Percentiles rank a stretch among this genome's conserved stretches.
phyloP scores from a whole-genome alignment of 2,113 vertebrate species.

The Taurulus bubalis region DNA sequence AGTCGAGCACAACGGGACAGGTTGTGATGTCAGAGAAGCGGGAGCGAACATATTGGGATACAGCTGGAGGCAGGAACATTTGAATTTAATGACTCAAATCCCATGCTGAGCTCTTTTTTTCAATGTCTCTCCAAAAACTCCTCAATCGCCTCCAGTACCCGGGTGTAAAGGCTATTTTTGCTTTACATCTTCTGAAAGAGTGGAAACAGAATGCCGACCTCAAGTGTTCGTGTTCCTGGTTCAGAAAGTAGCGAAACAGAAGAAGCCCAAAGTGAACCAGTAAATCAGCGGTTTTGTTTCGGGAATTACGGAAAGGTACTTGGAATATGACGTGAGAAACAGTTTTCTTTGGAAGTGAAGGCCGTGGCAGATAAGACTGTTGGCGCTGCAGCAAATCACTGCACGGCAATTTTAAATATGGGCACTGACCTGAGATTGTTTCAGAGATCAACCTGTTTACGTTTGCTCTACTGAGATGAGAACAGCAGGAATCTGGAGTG shows the following conservation, averaged over 20 bases:
- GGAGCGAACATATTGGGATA: constrained; percentile 43
- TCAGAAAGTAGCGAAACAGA: constrained; percentile 15
- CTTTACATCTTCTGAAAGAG: constrained; percentile 19
- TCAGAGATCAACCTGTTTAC: constrained; percentile 26
- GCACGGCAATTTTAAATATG: constrained; percentile 20
- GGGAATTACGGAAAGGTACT: constrained; percentile 14
- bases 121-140: constrained; percentile 17
- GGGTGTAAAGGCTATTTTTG: constrained; percentile 8
- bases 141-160: constrained; percentile 33
- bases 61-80: constrained; percentile 53
- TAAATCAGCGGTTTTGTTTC: constrained; percentile 49
- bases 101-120: constrained; percentile 21
- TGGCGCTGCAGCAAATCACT: constrained; percentile 25
- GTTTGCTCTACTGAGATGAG: constrained; percentile 16
- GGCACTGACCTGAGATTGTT: constrained; percentile 49
- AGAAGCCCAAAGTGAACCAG: too few species aligned
- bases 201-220: constrained; percentile 44
- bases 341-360: constrained; percentile 50
- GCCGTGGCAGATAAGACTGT: constrained; percentile 43
- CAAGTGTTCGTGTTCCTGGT: constrained; percentile 12
- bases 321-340: constrained; percentile 19
- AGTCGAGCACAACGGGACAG: constrained; percentile 62
- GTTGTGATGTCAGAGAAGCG: constrained; percentile 73
- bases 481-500: constrained; percentile 15
- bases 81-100: constrained; percentile 48